These are phyloP conservation scores for Paramormyrops hopkinsi DNA, from an alignment of 2,797 vertebrate species.

Conservation along the genomic window DNA sequence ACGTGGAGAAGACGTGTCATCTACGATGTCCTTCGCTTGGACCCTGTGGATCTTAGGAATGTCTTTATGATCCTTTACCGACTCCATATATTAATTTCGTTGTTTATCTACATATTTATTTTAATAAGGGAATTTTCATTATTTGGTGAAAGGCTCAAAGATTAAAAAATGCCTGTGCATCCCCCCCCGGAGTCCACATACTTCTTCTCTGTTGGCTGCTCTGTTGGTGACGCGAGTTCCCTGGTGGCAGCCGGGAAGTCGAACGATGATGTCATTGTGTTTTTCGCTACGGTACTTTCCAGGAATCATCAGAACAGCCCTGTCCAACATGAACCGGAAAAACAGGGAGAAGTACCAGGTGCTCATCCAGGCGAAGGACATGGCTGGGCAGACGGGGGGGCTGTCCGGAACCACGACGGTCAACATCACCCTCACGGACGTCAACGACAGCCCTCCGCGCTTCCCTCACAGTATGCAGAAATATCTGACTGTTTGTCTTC, in stretches of 20 bases:
- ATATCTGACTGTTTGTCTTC: slow-evolving; percentile 21
- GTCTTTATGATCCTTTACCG: background rate
- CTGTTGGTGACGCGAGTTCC: background rate
- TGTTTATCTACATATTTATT: background rate
- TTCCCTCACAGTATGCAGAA: slow-evolving; percentile 73
- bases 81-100: background rate
- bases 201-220: background rate
- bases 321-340: slow-evolving; percentile 79
- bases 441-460: slow-evolving; percentile 75
- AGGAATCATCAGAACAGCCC: slow-evolving; percentile 74
- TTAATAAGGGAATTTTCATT: background rate
- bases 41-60: background rate
- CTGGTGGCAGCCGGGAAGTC: background rate
- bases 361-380: slow-evolving; percentile 79
- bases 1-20: background rate
- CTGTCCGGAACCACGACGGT: slow-evolving; percentile 72
- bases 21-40: background rate
- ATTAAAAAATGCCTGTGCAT: background rate
- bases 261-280: background rate
- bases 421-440: slow-evolving; percentile 74
- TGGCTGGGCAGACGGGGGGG: slow-evolving; percentile 81
- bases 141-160: background rate
- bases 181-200: background rate
- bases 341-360: slow-evolving; percentile 74
- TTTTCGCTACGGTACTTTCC: background rate